Evolutionary conservation across 1,140 invertebrate species (phyloP).

Genomic region (Chrysomallon squamiferum): DNA sequence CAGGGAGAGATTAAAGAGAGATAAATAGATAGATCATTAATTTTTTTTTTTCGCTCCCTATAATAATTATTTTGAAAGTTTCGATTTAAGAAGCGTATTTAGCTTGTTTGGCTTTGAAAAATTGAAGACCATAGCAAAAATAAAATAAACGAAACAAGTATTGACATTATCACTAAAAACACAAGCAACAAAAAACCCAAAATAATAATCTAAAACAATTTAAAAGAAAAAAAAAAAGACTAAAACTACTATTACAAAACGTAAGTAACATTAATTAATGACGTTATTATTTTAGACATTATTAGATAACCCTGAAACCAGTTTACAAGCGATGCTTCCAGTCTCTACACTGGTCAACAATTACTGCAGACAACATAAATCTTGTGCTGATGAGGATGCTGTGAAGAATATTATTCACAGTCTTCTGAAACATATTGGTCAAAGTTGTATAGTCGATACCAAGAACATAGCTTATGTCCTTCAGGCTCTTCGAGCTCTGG

Average conservation of each 20-base stretch:
- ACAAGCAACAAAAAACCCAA: neutral
- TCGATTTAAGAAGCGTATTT: too few relatives aligned
- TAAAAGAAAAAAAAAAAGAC: too few relatives aligned
- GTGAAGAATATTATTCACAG: conserved; percentile 68
- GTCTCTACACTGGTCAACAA: conserved; percentile 63
- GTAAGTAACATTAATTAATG: too few relatives aligned
- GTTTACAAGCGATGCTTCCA: conserved; percentile 62
- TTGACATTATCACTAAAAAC: neutral
- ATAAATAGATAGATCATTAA: too few relatives aligned
- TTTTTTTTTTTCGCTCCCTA: too few relatives aligned
- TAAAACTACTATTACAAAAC: too few relatives aligned
- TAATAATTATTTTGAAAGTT: too few relatives aligned
- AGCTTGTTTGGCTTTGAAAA: too few relatives aligned
- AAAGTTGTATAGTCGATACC: conserved; percentile 65
- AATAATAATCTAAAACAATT: neutral
- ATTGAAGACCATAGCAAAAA: too few relatives aligned
- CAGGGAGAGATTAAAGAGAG: too few relatives aligned
- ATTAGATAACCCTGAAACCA: conserved; percentile 68
- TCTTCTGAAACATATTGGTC: conserved; percentile 57
- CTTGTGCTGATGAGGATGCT: conserved; percentile 47
- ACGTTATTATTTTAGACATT: conserved; percentile 67
- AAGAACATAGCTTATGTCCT: conserved; percentile 73
- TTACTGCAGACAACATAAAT: conserved; percentile 57
- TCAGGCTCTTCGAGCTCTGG: conserved; percentile 84
- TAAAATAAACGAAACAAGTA: neutral